Evolutionary conservation across 1,140 invertebrate genomes (phyloP), one percentile per base, ranked within the genome.

Genomic region (Heliconius himera): DNA sequence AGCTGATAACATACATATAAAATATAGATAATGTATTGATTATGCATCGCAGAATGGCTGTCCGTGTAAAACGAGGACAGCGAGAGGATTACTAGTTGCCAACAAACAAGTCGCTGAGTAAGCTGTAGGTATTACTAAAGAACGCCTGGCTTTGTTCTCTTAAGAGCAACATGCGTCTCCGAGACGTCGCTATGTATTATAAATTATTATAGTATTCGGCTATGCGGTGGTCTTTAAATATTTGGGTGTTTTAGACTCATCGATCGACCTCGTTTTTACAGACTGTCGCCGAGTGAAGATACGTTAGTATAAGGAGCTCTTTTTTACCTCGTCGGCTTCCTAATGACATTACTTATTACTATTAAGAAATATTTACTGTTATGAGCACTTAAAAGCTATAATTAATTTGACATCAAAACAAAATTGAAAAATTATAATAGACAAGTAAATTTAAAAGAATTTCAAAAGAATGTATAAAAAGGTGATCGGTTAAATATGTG

Each of bases 181-280:
- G 13, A 46, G 41, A 56, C 18, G 46, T 36, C 33, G 5, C 33
- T 33, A 36, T 36, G 33, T 36, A 8, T 36, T 8, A 36, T 36
- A 36, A 36, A 36, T 41, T 41, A 41, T 41, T 41, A 41, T 41
- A 41, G 9, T 5, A 41, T 41, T 41, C 33, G 54, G 38, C 26
- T 51, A 13, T 8, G 13, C 49, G 22, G 26, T 38, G 38, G 18
- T 4, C 11, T n/a, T 20, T 73, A 6, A 16, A 51, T 20, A 74
- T 56, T 9, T 54, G 9, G 18, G 33, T 51, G 13, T 54, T 33
- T 36, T 33, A 36, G 8, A n/a, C 5, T 11, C 51, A 60, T 74
- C 73, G 73, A 74, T 74, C 51, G 73, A 60, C 73, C 73, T 74
- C 51, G 73, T 74, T 22, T 56, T n/a, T 56, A n/a, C 54, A 56